A percentile compares a stretch with the other conserved stretches of the same genome.
These are phyloP conservation scores for Leptopilina clavipes DNA, from an alignment of 1,140 invertebrate species.

Conservation along the genomic window DNA sequence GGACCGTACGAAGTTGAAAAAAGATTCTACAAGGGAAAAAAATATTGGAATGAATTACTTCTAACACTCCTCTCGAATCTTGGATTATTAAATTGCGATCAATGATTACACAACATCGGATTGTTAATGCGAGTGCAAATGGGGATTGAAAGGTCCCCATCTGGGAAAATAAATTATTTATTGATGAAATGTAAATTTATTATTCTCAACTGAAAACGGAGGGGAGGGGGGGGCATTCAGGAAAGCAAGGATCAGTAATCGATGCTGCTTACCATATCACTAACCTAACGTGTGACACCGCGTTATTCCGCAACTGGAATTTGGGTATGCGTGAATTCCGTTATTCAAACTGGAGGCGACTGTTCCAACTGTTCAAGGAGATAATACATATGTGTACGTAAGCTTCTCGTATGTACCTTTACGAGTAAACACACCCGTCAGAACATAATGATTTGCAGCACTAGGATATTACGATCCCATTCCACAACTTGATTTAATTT, in stretches of 20 bases:
- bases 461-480: constrained; percentile 3
- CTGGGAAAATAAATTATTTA: no score
- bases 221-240: neutral
- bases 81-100: no score
- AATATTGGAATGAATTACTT: no score
- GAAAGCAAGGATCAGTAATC: neutral
- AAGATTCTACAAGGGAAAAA: no score
- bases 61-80: no score
- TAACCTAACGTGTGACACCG: neutral
- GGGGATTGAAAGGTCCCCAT: no score
- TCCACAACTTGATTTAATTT: constrained; percentile 11
- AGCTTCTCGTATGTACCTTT: neutral
- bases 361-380: constrained; percentile 11
- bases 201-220: neutral
- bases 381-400: neutral
- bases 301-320: constrained; percentile 2
- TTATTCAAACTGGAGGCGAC: constrained; percentile 18
- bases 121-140: no score
- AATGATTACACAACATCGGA: no score
- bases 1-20: no score
- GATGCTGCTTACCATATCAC: constrained; percentile 10
- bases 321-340: constrained; percentile 16
- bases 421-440: constrained; percentile 19
- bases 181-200: neutral
- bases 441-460: constrained; percentile 23